Conservation (phyloP, 1,140 invertebrate genomes). For the Brachionus sp. region DNA sequence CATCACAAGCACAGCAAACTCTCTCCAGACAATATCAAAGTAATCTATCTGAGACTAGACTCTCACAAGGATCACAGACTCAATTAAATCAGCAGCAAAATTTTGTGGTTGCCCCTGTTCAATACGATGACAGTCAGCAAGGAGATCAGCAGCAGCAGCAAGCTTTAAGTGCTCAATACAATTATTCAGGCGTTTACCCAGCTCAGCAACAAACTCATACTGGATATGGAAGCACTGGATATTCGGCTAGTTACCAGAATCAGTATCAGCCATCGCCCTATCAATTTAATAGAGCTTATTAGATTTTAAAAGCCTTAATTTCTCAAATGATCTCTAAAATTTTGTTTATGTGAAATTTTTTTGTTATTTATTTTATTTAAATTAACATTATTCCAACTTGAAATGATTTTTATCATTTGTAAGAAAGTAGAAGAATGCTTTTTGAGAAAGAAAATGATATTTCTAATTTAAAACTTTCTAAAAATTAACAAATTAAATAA, state of each 20-base stretch:
- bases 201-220: background rate
- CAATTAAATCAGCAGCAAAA: background rate
- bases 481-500: constrained; percentile 1
- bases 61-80: background rate
- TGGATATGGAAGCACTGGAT: background rate
- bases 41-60: background rate
- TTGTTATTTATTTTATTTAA: constrained; percentile 9
- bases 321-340: constrained; percentile 23
- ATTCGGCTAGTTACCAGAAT: background rate
- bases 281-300: background rate
- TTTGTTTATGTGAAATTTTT: constrained; percentile 13
- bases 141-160: constrained; percentile 3
- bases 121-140: constrained; percentile 4
- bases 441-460: background rate
- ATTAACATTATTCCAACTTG: background rate
- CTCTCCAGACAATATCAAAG: background rate
- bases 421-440: background rate
- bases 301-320: background rate
- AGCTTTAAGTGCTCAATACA: constrained; percentile 13
- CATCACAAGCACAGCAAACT: background rate
- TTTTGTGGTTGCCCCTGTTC: background rate
- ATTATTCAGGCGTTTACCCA: background rate
- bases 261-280: background rate
- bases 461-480: background rate
- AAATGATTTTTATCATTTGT: constrained; percentile 1